Evolutionary conservation across 2,888 invertebrate genomes (phyloP).

Genomic region (Limnephilus auricula): DNA sequence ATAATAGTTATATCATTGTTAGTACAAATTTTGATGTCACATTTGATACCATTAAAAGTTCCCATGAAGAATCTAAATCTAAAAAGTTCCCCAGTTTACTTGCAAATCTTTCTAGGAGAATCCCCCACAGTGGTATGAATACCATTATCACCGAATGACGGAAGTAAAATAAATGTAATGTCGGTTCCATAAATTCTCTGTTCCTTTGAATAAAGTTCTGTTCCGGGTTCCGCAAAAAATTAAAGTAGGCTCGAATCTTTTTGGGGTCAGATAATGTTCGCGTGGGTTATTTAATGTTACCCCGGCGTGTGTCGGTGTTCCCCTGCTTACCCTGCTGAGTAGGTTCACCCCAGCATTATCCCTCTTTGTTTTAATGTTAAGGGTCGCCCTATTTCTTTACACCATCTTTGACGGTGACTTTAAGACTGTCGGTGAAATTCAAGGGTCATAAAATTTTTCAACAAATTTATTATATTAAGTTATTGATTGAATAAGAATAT

Average conservation of each 20-base stretch:
- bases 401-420: background rate
- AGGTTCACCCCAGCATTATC: background rate
- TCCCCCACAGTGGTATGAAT: background rate
- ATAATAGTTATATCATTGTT: no score
- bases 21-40: no score
- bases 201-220: background rate
- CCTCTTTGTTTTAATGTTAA: background rate
- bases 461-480: background rate
- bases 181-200: background rate
- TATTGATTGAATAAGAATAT: no score
- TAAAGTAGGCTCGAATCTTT: background rate
- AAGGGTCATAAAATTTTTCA: background rate
- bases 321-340: background rate
- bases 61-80: background rate
- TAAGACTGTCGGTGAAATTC: background rate
- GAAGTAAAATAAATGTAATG: background rate
- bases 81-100: background rate
- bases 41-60: background rate
- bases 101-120: background rate
- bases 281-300: background rate
- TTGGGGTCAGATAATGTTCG: background rate
- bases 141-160: background rate
- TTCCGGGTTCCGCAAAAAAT: background rate
- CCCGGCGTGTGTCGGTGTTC: background rate
- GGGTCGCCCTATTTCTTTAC: background rate